A percentile compares a stretch with the other conserved stretches of the same genome.
Evolutionary conservation across 2,797 vertebrate genomes (phyloP).

Genomic region (Lindbergichthys nudifrons): DNA sequence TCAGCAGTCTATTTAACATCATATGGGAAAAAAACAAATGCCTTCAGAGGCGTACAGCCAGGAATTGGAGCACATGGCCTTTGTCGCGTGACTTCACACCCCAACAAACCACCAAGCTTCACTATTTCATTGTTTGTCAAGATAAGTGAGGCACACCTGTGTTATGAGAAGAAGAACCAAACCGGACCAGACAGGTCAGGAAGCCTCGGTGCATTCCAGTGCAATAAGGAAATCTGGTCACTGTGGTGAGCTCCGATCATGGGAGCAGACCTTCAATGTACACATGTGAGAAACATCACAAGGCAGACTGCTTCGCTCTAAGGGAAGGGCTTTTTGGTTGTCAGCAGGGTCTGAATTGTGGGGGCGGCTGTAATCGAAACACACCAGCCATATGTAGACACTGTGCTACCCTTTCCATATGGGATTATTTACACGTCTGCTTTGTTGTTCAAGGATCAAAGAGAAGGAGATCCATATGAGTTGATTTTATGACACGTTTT

Average conservation of each 20-base stretch:
- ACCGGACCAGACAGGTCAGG: slow-evolving; percentile 46
- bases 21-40: slow-evolving; percentile 15
- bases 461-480: slow-evolving; percentile 70
- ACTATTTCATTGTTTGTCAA: slow-evolving; percentile 38
- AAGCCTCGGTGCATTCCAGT: slow-evolving; percentile 60
- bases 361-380: slow-evolving; percentile 47
- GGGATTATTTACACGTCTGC: slow-evolving; percentile 76
- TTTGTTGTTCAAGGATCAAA: slow-evolving; percentile 78
- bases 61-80: slow-evolving; percentile 25
- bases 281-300: slow-evolving; percentile 77
- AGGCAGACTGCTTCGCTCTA: slow-evolving; percentile 44
- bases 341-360: slow-evolving; percentile 68
- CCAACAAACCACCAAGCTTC: slow-evolving; percentile 25
- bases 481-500: slow-evolving; percentile 81
- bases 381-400: slow-evolving; percentile 70
- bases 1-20: slow-evolving; percentile 1
- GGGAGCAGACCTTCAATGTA: slow-evolving; percentile 57
- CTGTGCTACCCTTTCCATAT: slow-evolving; percentile 68
- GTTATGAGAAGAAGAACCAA: slow-evolving; percentile 58
- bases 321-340: slow-evolving; percentile 66
- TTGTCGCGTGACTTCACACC: slow-evolving; percentile 23
- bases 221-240: slow-evolving; percentile 52
- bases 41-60: not conserved
- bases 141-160: slow-evolving; percentile 57
- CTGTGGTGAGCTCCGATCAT: slow-evolving; percentile 61